Percentiles rank a stretch among this genome's conserved stretches.
phyloP scores from a whole-genome alignment of 2,113 vertebrate species.

The Sylvilagus bachmani region DNA sequence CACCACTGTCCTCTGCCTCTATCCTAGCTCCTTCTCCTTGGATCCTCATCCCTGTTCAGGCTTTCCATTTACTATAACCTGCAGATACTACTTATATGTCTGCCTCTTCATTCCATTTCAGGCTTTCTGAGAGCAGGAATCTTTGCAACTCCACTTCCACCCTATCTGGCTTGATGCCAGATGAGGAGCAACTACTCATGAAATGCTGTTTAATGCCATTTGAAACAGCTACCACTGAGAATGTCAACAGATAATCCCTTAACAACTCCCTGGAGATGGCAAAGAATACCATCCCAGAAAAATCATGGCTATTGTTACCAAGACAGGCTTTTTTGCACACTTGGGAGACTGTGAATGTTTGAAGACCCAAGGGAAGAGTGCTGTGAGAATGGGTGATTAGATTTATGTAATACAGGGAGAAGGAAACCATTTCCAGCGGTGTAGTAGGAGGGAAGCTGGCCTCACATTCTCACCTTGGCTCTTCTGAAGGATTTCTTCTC shows the following conservation, averaged over 20 bases:
- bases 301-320: not conserved
- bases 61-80: not conserved
- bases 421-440: not conserved
- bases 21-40: not conserved
- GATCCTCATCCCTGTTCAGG: not conserved
- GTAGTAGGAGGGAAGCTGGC: not conserved
- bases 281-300: conserved; percentile 37
- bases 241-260: not conserved
- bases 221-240: conserved; percentile 18
- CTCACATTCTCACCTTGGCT: not conserved
- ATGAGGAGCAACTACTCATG: not conserved
- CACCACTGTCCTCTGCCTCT: not conserved
- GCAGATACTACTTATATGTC: not conserved
- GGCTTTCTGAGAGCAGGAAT: not conserved
- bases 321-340: not conserved
- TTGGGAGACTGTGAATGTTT: not conserved
- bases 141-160: not conserved
- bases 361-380: conserved; percentile 2
- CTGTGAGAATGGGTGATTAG: not conserved
- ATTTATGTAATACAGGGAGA: not conserved
- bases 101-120: not conserved
- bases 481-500: not conserved
- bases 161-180: not conserved
- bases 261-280: not conserved
- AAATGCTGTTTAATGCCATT: conserved; percentile 10